These are phyloP conservation scores for Sisor rabdophorus DNA, from an alignment of 2,113 vertebrate species.

Conservation along the genomic window DNA sequence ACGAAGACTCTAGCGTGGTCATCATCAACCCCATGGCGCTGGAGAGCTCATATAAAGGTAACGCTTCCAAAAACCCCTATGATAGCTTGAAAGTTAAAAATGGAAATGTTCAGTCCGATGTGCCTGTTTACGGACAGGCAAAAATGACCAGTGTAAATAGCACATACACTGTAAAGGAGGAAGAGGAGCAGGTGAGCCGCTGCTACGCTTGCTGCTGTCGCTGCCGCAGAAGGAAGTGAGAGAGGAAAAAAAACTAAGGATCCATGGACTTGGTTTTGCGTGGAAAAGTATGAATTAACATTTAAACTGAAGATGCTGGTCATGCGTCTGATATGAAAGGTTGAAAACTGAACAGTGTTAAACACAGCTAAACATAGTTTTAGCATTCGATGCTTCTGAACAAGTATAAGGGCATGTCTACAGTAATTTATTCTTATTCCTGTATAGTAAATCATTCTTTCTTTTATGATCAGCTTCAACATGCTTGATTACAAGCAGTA, in stretches of 20 bases:
- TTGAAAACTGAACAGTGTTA: conserved; percentile 24
- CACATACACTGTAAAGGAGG: conserved; percentile 44
- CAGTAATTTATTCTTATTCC: not conserved
- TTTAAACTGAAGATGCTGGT: conserved; percentile 5
- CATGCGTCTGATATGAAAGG: not conserved
- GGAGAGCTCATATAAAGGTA: conserved; percentile 42
- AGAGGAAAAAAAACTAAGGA: not conserved
- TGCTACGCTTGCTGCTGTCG: conserved; percentile 59
- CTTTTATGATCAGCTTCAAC: not conserved
- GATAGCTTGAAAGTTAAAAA: conserved; percentile 52
- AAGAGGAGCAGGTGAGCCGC: conserved; percentile 26
- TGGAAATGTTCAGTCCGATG: conserved; percentile 54
- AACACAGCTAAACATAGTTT: not conserved
- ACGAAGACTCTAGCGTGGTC: conserved; percentile 46
- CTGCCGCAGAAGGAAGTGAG: conserved; percentile 51
- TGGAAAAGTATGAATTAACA: not conserved
- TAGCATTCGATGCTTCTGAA: conserved; percentile 14
- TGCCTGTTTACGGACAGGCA: conserved; percentile 44
- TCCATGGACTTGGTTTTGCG: not conserved
- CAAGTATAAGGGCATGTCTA: not conserved
- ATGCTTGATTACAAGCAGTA: conserved; percentile 4
- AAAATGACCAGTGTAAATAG: conserved; percentile 49
- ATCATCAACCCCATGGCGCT: conserved; percentile 61
- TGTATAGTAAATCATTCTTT: not conserved
- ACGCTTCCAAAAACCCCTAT: conserved; percentile 65